phyloP scores from a whole-genome alignment of 2,113 vertebrate genomes.

The Microcebus griseorufus region DNA sequence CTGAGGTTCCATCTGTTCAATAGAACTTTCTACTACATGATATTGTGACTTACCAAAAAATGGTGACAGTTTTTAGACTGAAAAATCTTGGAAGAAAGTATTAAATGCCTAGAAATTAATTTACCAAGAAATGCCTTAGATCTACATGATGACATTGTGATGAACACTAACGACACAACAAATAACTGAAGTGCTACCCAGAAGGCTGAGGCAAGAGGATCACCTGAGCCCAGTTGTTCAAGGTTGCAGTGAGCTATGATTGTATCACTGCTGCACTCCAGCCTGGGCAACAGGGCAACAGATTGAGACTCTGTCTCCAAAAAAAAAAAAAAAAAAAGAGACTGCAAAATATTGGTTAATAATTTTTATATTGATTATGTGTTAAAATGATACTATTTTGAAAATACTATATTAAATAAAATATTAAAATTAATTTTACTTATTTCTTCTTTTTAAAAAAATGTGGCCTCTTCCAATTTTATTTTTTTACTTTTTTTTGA shows the following conservation, averaged over 20 bases:
- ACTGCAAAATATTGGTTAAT: background rate
- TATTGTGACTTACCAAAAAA: background rate
- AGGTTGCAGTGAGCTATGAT: no score
- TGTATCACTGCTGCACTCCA: no score
- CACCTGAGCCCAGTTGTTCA: no score
- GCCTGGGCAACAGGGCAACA: no score
- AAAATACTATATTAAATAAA: background rate
- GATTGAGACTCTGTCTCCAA: no score
- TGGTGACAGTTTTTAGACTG: background rate
- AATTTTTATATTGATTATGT: background rate
- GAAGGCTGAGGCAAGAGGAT: no score
- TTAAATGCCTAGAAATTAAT: background rate
- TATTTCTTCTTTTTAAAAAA: background rate
- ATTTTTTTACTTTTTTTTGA: no score
- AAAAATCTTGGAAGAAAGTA: background rate
- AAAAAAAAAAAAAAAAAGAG: no score
- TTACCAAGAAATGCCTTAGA: background rate
- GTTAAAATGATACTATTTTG: background rate
- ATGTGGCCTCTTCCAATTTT: background rate
- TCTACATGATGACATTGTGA: background rate
- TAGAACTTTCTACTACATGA: background rate
- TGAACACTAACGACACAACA: background rate
- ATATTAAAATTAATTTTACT: background rate
- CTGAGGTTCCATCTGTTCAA: background rate
- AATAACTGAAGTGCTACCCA: background rate